These are phyloP conservation scores for Eupleurogrammus muticus DNA, from an alignment of 2,797 vertebrate genomes.

Conservation along the genomic window DNA sequence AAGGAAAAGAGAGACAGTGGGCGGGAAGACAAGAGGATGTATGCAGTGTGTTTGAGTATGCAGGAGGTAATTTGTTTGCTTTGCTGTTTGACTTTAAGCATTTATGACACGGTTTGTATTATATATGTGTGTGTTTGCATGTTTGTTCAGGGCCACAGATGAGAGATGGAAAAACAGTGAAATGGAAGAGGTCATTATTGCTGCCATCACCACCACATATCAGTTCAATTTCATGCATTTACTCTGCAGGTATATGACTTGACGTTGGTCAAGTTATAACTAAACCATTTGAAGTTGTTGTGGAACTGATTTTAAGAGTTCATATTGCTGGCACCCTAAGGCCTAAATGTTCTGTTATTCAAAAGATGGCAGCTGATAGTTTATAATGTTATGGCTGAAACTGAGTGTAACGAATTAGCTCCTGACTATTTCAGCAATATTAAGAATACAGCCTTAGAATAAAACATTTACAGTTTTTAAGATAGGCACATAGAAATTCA, in stretches of 20 bases:
- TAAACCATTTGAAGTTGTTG: conserved; percentile 12
- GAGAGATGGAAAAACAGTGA: conserved; percentile 57
- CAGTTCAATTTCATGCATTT: conserved; percentile 57
- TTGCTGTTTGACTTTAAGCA: conserved; percentile 54
- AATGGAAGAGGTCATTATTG: conserved; percentile 53
- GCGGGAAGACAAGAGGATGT: conserved; percentile 60
- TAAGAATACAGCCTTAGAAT: conserved; percentile 2
- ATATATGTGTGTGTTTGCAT: conserved; percentile 45
- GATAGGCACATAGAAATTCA: background rate
- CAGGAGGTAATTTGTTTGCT: conserved; percentile 57
- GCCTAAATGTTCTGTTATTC: conserved; percentile 10
- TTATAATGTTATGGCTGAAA: background rate
- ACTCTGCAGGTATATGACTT: conserved; percentile 47
- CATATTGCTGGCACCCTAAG: conserved; percentile 9
- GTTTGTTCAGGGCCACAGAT: conserved; percentile 36
- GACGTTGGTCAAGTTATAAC: conserved; percentile 14
- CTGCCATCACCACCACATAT: conserved; percentile 32
- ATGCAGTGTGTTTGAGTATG: conserved; percentile 60
- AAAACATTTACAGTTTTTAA: background rate
- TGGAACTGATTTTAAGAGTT: conserved; percentile 36
- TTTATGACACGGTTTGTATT: conserved; percentile 55
- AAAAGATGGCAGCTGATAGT: background rate
- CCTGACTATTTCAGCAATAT: background rate
- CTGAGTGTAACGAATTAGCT: background rate
- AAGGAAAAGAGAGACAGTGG: conserved; percentile 37